Evolutionary conservation across 2,797 vertebrate species (phyloP), one percentile per base, ranked within the genome.

Genomic region (Salmo trutta): DNA sequence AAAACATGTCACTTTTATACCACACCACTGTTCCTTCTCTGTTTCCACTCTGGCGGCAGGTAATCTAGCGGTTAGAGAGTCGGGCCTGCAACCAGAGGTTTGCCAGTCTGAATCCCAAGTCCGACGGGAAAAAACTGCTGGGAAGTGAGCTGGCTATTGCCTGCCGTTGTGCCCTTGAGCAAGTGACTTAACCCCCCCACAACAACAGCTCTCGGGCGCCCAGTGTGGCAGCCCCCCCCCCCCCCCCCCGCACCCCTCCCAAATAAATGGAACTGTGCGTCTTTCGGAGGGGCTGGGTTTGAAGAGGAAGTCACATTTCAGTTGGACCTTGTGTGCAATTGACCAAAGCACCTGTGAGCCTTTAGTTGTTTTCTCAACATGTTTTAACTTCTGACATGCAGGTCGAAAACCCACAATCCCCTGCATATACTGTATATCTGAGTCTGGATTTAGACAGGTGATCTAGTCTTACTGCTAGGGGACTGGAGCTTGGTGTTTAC

Each of bases 1-100:
- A 94, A 93, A 92, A 91, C 88, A 87, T 93, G 92, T 91, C 92
- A 88, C 84, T 87, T 91, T 84, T 85, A 84, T 5, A 21, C 75
- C 47, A 71, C 68, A 0, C 17, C 1, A 17, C 15, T 51, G 2
- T 67, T 24, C 47, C 8, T 4, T 19, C 16, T 19, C 36, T n/a
- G 3, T 64, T n/a, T 47, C n/a, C 76, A 81, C 74, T 72, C 73
- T 47, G 71, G 27, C 2, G 2, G 36, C 36, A 41, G 36, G 41
- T 47, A 47, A 10, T 10, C 41, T 12, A 47, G 41, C 10, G 41
- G 41, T 47, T 47, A 47, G 41, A 47, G 41, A 47, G 10, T 2
- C 8, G 10, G 10, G 41, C 41, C 41, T 47, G 41, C 41, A 47
- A 47, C 10, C 41, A 47, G 41, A 47, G 41, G 41, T 2, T 47